Conservation (phyloP, 2,113 vertebrate genomes). For the Mesocricetus auratus region DNA sequence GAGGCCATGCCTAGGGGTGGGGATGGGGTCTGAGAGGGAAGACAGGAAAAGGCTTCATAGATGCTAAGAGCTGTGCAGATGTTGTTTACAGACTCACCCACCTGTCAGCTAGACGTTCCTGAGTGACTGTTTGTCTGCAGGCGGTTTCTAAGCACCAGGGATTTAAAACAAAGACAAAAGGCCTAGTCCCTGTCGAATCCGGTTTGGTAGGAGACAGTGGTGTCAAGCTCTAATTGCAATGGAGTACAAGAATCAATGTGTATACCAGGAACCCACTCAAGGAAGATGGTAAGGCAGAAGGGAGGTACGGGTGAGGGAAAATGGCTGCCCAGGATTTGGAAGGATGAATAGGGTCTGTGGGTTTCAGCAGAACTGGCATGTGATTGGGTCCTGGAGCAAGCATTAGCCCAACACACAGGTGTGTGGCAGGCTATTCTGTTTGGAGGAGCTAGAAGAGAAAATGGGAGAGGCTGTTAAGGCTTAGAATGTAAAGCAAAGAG, state of each 20-base stretch:
- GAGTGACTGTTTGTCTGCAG: conserved; percentile 72
- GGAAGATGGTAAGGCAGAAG: neutral
- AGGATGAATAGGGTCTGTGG: neutral
- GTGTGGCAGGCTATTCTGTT: neutral
- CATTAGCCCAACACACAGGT: neutral
- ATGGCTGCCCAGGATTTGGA: neutral
- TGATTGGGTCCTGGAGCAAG: conserved; percentile 38
- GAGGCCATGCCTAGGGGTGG: neutral
- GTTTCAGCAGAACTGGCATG: neutral
- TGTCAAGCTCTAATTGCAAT: conserved; percentile 30
- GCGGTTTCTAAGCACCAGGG: conserved; percentile 61
- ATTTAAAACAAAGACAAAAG: conserved; percentile 76
- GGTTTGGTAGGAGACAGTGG: conserved; percentile 64
- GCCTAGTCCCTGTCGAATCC: conserved; percentile 17
- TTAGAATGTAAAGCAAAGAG: neutral
- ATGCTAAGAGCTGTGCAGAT: conserved; percentile 69
- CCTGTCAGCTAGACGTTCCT: conserved; percentile 73
- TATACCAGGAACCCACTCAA: neutral
- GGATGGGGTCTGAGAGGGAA: neutral
- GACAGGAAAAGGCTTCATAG: conserved; percentile 34
- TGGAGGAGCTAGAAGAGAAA: neutral
- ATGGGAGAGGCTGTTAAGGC: neutral
- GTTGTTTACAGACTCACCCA: conserved; percentile 75
- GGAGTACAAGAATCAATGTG: conserved; percentile 13
- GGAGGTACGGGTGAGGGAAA: neutral